Conservation (phyloP, 2,888 invertebrate genomes). For the Cetonia aurata region DNA sequence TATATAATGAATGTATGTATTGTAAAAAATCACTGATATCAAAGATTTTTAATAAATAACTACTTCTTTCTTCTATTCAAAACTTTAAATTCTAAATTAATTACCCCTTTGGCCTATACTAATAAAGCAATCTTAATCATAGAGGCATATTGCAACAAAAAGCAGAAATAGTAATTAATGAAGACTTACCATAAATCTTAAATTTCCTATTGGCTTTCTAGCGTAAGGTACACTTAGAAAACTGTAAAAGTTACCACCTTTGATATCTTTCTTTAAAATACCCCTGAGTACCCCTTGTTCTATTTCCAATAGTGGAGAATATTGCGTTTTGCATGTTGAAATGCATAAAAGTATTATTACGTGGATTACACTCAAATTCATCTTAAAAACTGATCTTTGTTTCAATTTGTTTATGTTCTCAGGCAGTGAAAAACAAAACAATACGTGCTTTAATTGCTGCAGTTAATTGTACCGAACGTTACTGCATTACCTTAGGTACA, state of each 20-base stretch:
- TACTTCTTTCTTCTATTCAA: background rate
- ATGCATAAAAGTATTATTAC: background rate
- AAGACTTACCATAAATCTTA: constrained; percentile 42
- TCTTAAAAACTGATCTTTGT: no score
- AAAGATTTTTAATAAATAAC: constrained; percentile 1
- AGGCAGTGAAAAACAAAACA: no score
- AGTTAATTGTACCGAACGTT: no score
- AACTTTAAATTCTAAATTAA: background rate
- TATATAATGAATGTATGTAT: no score
- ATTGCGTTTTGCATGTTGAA: background rate
- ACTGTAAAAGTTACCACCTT: constrained; percentile 39
- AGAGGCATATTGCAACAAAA: no score
- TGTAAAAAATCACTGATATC: no score
- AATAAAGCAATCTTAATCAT: no score
- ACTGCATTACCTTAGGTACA: no score
- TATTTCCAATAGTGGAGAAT: constrained; percentile 27
- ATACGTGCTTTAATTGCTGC: no score
- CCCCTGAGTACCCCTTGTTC: constrained; percentile 40
- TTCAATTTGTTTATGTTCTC: no score
- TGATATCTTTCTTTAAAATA: constrained; percentile 24
- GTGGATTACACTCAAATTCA: background rate
- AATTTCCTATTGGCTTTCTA: constrained; percentile 35
- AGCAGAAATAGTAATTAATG: no score
- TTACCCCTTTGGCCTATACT: no score
- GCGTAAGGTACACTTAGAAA: constrained; percentile 41